Conservation (phyloP, 2,113 vertebrate species). For the Bettongia penicillata region DNA sequence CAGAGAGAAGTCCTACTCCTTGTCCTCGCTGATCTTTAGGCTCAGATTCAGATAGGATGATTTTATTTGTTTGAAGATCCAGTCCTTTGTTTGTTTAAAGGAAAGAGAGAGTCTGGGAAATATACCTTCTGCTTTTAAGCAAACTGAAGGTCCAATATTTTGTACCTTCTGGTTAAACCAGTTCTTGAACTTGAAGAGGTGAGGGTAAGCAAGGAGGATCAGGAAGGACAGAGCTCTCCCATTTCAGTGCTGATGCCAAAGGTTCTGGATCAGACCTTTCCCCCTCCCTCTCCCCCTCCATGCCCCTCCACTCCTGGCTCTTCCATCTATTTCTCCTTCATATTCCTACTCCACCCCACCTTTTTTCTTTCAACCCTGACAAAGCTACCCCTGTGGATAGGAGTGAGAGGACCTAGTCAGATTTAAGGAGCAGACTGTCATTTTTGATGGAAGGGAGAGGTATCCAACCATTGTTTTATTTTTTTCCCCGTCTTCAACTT, state of each 20-base stretch:
- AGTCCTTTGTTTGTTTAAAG: neutral
- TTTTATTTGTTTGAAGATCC: neutral
- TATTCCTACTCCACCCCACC: too few relatives aligned
- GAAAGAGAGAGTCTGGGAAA: neutral
- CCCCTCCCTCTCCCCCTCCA: neutral
- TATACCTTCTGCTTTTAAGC: neutral
- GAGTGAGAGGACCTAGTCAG: neutral
- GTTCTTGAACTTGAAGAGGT: neutral
- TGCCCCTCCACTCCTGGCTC: neutral
- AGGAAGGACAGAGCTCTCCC: neutral
- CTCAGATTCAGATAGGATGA: neutral
- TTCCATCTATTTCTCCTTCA: too few relatives aligned
- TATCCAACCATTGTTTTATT: rapidly evolving
- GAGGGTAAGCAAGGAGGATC: neutral
- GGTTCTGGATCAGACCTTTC: neutral
- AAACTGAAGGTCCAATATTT: neutral
- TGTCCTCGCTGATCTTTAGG: neutral
- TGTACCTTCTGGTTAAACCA: neutral
- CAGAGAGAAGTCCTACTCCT: neutral
- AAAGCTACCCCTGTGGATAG: neutral
- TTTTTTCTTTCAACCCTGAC: neutral
- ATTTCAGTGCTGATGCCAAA: neutral
- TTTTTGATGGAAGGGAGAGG: neutral
- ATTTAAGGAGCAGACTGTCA: neutral
- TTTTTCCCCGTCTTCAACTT: neutral